Evolutionary conservation across 2,113 vertebrate genomes (phyloP).

Genomic region (Myodes glareolus): DNA sequence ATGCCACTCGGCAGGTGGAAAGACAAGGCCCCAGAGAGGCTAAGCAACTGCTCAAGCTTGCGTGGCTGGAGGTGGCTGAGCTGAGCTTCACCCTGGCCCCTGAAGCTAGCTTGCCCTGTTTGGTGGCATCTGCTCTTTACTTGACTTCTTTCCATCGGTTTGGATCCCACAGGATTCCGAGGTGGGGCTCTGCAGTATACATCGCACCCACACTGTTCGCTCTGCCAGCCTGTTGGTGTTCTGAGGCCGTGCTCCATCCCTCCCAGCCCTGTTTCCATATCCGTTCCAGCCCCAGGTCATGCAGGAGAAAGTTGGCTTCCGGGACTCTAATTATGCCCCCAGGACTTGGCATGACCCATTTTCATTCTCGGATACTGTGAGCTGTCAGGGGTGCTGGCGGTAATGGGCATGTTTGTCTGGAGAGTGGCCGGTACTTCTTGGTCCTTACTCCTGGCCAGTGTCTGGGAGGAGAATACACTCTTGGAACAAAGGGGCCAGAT

Average conservation of each 20-base stretch:
- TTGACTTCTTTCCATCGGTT: not conserved
- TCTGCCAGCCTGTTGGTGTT: not conserved
- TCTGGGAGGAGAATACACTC: not conserved
- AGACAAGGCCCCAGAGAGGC: not conserved
- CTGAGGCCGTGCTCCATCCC: not conserved
- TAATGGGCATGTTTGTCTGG: not conserved
- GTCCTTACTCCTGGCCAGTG: not conserved
- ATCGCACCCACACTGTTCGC: not conserved
- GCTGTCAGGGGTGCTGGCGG: not conserved
- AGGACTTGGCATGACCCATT: conserved; percentile 42
- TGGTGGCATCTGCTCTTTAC: not conserved
- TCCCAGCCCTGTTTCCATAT: not conserved
- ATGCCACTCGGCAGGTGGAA: not conserved
- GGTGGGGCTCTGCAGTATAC: not conserved
- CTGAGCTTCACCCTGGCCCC: not conserved
- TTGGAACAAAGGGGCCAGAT: not conserved
- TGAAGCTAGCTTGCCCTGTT: not conserved
- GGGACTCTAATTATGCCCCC: conserved; percentile 35
- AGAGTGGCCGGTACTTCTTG: not conserved
- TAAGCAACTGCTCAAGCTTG: not conserved
- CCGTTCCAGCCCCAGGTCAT: not conserved
- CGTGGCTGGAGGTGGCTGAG: not conserved
- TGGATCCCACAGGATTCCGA: not conserved
- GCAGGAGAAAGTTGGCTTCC: not conserved
- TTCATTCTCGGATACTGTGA: not conserved